These are phyloP conservation scores for Synergus japonicus DNA, from an alignment of 2,888 invertebrate species.

Conservation along the genomic window DNA sequence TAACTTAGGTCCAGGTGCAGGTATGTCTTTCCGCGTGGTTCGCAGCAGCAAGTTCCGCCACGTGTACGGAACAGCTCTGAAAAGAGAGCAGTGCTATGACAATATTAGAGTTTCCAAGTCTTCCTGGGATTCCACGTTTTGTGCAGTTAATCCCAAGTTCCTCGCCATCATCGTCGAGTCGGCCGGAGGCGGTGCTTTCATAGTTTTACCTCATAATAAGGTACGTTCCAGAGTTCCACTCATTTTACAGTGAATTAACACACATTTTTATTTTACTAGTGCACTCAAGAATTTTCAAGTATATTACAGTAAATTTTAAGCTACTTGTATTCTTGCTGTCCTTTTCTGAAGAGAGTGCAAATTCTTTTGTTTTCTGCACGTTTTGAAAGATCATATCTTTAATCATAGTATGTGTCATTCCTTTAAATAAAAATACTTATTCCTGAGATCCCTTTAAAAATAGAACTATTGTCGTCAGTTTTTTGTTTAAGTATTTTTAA, in stretches of 20 bases:
- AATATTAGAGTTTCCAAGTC: slow-evolving; percentile 98
- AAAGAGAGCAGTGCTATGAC: slow-evolving; percentile 98
- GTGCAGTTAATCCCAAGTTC: slow-evolving; percentile 98
- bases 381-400: not conserved
- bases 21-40: slow-evolving; percentile 97
- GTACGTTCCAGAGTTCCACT: slow-evolving; percentile 77
- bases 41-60: slow-evolving; percentile 99
- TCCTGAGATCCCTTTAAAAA: not conserved
- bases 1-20: slow-evolving; percentile 57
- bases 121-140: slow-evolving; percentile 99
- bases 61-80: slow-evolving; percentile 93
- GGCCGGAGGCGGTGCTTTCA: slow-evolving; percentile 97
- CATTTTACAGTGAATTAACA: not conserved
- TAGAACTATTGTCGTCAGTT: not conserved
- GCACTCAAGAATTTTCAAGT: not conserved
- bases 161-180: slow-evolving; percentile 98
- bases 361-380: slow-evolving; percentile 17
- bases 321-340: slow-evolving; percentile 39
- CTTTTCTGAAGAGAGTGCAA: not conserved
- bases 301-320: not conserved
- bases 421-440: not conserved
- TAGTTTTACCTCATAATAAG: slow-evolving; percentile 95
- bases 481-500: not conserved
- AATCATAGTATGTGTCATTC: slow-evolving; percentile 7
- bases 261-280: not conserved